phyloP scores from a whole-genome alignment of 1,140 invertebrate genomes.

The Drosophila bocqueti region DNA sequence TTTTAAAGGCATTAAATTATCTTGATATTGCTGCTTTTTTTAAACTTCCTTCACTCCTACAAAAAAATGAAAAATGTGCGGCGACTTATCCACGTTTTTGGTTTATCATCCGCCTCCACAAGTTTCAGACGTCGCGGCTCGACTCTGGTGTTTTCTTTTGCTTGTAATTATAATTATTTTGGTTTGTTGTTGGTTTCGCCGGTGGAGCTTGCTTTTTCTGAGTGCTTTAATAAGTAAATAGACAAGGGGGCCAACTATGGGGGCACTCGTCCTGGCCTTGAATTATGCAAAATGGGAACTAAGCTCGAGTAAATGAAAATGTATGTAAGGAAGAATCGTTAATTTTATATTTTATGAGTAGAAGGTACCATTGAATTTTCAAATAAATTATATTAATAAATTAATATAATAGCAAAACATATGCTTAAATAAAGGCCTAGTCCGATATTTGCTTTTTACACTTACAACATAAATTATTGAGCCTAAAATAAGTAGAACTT shows the following conservation, averaged over 20 bases:
- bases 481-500: too few relatives aligned
- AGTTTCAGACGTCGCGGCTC: background rate
- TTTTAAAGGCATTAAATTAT: slow-evolving; percentile 82
- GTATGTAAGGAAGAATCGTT: background rate
- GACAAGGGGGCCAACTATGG: slow-evolving; percentile 56
- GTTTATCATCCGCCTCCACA: slow-evolving; percentile 12
- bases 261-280: slow-evolving; percentile 25
- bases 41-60: slow-evolving; percentile 4
- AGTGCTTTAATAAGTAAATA: slow-evolving; percentile 76
- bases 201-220: slow-evolving; percentile 20
- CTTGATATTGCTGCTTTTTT: slow-evolving; percentile 30
- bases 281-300: slow-evolving; percentile 58
- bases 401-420: background rate
- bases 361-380: background rate
- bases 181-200: slow-evolving; percentile 34
- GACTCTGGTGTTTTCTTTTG: slow-evolving; percentile 5
- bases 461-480: too few relatives aligned
- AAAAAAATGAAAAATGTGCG: slow-evolving; percentile 79
- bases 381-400: background rate
- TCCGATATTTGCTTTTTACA: too few relatives aligned
- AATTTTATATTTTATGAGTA: background rate
- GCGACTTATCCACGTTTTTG: slow-evolving; percentile 44
- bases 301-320: background rate
- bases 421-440: too few relatives aligned
- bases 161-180: slow-evolving; percentile 78